Conservation (phyloP, 2,113 vertebrate species). For the Triplophysa rosa region DNA sequence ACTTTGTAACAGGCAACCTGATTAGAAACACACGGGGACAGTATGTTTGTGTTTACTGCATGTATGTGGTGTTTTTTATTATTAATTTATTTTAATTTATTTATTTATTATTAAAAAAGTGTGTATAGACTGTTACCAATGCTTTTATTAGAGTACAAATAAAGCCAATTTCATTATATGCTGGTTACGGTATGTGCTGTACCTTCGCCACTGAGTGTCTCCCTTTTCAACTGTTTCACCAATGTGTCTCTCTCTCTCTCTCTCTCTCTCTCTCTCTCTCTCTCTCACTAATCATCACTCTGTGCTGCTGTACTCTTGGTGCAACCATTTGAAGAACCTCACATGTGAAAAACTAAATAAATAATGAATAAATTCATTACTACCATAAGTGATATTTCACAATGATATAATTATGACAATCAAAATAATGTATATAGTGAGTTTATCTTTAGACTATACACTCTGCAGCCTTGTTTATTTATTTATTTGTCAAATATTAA, state of each 20-base stretch:
- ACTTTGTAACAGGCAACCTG: no score
- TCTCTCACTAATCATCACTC: neutral
- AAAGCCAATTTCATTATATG: neutral
- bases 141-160: neutral
- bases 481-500: conserved; percentile 30
- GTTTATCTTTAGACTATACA: no score
- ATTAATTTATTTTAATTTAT: no score
- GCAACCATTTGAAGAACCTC: conserved; percentile 3
- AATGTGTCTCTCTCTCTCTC: neutral
- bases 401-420: neutral
- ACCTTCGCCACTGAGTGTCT: conserved; percentile 65
- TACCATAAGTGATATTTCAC: neutral
- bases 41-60: neutral
- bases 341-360: conserved; percentile 12
- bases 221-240: conserved; percentile 60
- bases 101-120: no score
- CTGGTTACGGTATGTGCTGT: neutral
- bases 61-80: neutral
- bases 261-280: neutral
- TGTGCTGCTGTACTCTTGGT: neutral
- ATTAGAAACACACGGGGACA: no score
- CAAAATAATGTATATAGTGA: no score
- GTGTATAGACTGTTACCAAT: neutral
- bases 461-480: no score
- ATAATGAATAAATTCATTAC: neutral